Evolutionary conservation across 2,113 vertebrate genomes (phyloP).

Genomic region (Chionodraco myersi): DNA sequence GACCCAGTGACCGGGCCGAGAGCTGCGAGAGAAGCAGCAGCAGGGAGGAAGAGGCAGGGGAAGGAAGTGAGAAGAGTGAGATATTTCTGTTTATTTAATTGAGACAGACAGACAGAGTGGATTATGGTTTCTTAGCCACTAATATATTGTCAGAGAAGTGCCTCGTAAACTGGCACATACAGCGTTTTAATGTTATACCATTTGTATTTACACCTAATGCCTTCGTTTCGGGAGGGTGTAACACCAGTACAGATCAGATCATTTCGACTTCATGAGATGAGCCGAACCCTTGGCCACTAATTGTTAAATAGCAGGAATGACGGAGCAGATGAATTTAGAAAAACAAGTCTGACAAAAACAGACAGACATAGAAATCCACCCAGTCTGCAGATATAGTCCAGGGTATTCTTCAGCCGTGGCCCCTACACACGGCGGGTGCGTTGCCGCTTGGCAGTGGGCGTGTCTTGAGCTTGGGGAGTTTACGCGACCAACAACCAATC

Average conservation of each 20-base stretch:
- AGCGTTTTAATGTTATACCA: no score
- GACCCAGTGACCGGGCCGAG: constrained; percentile 51
- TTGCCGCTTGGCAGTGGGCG: no score
- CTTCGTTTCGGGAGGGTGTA: constrained; percentile 3
- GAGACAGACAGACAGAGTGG: no score
- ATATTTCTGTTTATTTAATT: constrained; percentile 12
- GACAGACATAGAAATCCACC: background rate
- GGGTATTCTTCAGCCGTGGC: background rate
- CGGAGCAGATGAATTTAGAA: background rate
- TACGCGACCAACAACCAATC: no score
- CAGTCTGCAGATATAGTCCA: background rate
- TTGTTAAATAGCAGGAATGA: constrained; percentile 49
- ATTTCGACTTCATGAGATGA: constrained; percentile 6
- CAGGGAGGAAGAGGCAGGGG: constrained; percentile 8
- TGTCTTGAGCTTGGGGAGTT: no score
- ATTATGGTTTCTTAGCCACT: no score
- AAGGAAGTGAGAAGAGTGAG: background rate
- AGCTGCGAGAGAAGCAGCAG: constrained; percentile 34
- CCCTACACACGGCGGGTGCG: no score
- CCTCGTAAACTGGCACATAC: no score
- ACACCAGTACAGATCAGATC: background rate
- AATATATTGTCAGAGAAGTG: no score
- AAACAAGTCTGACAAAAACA: background rate
- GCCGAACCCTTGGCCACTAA: constrained; percentile 2
- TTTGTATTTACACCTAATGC: background rate